Percentiles rank a stretch among this genome's conserved stretches.
phyloP scores from a whole-genome alignment of 2,888 invertebrate genomes.

The Nomada ruficornis region DNA sequence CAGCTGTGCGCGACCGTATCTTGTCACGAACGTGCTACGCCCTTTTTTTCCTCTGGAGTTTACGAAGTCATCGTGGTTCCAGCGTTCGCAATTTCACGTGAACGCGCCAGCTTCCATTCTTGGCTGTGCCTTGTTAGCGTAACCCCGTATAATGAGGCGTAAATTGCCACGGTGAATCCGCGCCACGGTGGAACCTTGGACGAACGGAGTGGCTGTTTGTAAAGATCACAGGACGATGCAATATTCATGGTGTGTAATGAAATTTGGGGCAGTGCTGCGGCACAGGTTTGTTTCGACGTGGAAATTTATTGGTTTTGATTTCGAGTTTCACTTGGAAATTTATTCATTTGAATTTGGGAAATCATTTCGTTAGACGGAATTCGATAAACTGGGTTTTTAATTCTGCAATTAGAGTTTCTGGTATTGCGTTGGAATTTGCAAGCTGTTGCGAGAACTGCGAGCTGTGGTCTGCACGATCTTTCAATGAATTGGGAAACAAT shows the following conservation, averaged over 20 bases:
- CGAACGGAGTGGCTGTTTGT: constrained; percentile 26
- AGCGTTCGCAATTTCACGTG: constrained; percentile 62
- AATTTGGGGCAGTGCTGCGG: background rate
- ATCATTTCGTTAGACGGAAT: no score
- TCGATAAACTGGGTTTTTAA: background rate
- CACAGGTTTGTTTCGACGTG: no score
- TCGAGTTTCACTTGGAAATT: no score
- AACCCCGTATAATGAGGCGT: constrained; percentile 72
- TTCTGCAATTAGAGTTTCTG: no score
- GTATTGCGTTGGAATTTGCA: no score
- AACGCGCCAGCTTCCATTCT: constrained; percentile 51
- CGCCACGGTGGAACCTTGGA: constrained; percentile 8
- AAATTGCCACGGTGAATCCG: constrained; percentile 61
- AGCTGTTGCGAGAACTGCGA: no score
- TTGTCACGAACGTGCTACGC: constrained; percentile 43
- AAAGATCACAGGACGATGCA: background rate
- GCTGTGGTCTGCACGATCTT: no score
- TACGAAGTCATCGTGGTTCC: constrained; percentile 57
- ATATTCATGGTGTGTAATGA: background rate
- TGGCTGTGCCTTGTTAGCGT: constrained; percentile 68
- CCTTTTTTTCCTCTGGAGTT: constrained; percentile 53
- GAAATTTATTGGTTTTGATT: no score
- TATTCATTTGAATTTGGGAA: no score
- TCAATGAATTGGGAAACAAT: background rate
- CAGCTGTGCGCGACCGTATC: constrained; percentile 54